These are phyloP conservation scores for Campylorhamphus procurvoides DNA, from an alignment of 2,113 vertebrate genomes.

Conservation along the genomic window DNA sequence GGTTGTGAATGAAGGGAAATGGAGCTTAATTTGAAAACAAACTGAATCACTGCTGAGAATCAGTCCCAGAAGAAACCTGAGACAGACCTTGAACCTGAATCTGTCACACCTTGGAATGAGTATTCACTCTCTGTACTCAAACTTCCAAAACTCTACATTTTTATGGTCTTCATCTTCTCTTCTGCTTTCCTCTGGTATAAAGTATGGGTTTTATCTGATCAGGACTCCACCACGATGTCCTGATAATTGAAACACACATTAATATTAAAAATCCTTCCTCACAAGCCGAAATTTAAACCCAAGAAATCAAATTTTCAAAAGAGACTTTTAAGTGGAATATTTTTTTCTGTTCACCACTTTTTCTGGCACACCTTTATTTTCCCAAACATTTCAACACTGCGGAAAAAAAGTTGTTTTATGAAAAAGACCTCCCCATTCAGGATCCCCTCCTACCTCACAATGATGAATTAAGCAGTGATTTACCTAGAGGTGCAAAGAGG, in stretches of 20 bases:
- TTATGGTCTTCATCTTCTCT: neutral
- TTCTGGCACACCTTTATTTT: neutral
- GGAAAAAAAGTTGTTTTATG: neutral
- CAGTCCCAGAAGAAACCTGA: neutral
- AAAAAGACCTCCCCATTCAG: neutral
- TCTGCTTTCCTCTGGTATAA: neutral
- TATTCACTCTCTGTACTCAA: neutral
- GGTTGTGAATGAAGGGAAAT: neutral
- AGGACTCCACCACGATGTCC: neutral
- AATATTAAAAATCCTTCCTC: neutral
- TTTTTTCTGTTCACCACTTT: neutral
- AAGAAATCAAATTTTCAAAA: neutral
- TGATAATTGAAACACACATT: neutral
- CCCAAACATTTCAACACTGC: neutral
- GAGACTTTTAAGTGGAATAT: neutral
- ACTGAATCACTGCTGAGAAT: neutral
- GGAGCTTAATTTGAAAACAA: neutral
- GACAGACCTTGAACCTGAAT: neutral
- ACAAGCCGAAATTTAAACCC: neutral
- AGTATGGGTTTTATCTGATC: neutral
- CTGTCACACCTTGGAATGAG: neutral
- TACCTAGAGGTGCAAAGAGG: neutral
- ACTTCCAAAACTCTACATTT: neutral
- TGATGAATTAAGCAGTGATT: neutral
- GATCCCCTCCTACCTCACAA: neutral